Conservation (phyloP, 1,140 invertebrate genomes). For the Meloidogyne hapla region DNA sequence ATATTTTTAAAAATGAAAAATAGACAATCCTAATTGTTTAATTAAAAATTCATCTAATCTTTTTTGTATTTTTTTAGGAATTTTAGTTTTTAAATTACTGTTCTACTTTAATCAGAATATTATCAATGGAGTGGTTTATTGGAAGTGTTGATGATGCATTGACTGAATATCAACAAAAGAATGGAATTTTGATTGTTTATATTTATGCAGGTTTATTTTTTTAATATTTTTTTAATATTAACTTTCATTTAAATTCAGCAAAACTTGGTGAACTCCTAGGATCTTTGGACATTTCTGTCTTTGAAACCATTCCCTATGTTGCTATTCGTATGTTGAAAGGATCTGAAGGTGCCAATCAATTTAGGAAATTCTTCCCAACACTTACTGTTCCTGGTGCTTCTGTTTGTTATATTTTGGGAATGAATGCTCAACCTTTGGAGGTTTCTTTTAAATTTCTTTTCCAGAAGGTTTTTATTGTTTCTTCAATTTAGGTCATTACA, state of each 20-base stretch:
- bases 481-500: constrained; percentile 21
- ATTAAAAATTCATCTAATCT: too few relatives aligned
- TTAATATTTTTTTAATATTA: too few relatives aligned
- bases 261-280: constrained; percentile 32
- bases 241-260: constrained; percentile 22
- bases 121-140: constrained; percentile 41
- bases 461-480: too few relatives aligned
- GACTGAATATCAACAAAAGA: constrained; percentile 37
- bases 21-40: too few relatives aligned
- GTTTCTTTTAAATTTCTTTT: constrained; percentile 3
- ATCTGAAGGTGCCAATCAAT: constrained; percentile 40
- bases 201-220: constrained; percentile 16
- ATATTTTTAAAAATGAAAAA: too few relatives aligned
- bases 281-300: constrained; percentile 17
- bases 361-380: constrained; percentile 38
- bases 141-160: constrained; percentile 36
- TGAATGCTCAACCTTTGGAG: constrained; percentile 43
- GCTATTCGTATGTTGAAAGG: constrained; percentile 32
- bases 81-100: too few relatives aligned
- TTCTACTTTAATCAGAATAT: too few relatives aligned
- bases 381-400: constrained; percentile 39
- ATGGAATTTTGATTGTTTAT: constrained; percentile 37
- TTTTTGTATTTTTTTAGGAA: too few relatives aligned
- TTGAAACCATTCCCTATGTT: constrained; percentile 28
- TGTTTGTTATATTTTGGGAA: constrained; percentile 36